Percentiles rank a stretch among this genome's conserved stretches.
Evolutionary conservation across 2,113 vertebrate genomes (phyloP).

Genomic region (Ciconia maguari): DNA sequence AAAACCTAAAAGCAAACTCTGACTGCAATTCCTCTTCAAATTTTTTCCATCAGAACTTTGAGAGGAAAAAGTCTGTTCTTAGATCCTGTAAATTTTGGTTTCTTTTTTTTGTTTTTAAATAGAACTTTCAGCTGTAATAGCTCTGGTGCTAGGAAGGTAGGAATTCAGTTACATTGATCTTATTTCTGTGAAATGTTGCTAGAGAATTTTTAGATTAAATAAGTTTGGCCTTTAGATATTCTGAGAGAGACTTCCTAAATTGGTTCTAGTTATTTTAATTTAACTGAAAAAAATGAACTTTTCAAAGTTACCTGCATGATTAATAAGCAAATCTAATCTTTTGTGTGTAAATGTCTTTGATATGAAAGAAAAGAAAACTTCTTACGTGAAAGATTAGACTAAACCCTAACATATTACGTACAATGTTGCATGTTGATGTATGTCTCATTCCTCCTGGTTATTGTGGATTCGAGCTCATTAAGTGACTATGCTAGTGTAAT

Average conservation of each 20-base stretch:
- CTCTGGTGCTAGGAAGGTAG: not conserved
- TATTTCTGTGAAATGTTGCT: not conserved
- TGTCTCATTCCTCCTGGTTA: not conserved
- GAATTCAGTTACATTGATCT: not conserved
- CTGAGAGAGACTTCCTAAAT: not conserved
- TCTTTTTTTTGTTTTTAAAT: not conserved
- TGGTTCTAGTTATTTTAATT: not conserved
- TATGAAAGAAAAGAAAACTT: not conserved
- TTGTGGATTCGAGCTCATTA: not conserved
- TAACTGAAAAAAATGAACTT: not conserved
- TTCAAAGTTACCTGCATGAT: not conserved
- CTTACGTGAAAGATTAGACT: not conserved
- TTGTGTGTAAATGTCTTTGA: not conserved
- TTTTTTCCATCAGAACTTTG: not conserved
- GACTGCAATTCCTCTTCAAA: not conserved
- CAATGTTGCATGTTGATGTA: not conserved
- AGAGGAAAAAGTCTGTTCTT: not conserved
- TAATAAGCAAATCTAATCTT: not conserved
- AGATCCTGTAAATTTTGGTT: not conserved
- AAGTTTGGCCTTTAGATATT: not conserved
- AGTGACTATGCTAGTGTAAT: not conserved
- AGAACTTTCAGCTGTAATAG: not conserved
- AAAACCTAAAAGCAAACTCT: not conserved
- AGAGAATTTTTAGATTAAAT: not conserved
- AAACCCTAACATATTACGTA: not conserved